phyloP scores from a whole-genome alignment of 2,113 vertebrate genomes.

The Daphoenositta chrysoptera region DNA sequence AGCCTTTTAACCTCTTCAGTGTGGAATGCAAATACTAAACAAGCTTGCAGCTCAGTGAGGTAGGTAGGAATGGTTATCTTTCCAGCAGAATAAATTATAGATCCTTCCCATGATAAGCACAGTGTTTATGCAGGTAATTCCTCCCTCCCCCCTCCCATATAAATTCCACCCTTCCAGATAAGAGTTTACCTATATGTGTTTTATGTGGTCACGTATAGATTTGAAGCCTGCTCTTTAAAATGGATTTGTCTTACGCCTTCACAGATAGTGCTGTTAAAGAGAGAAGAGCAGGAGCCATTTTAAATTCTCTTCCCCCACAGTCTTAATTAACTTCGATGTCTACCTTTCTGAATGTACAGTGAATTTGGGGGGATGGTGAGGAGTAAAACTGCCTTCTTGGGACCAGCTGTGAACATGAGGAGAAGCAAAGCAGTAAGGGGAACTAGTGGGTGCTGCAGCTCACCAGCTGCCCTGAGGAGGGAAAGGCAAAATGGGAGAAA shows the following conservation, averaged over 20 bases:
- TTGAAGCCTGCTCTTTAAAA: background rate
- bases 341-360: background rate
- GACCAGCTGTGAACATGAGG: background rate
- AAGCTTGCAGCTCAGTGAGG: background rate
- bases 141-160: background rate
- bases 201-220: background rate
- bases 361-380: background rate
- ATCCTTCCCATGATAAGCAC: conserved; percentile 8
- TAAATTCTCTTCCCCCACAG: background rate
- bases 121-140: conserved; percentile 1
- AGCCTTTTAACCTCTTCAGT: conserved; percentile 34
- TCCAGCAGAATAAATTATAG: conserved; percentile 42
- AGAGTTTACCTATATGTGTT: conserved; percentile 20
- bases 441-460: background rate
- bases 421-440: background rate
- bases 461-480: accelerated
- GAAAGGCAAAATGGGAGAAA: background rate
- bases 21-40: conserved; percentile 47
- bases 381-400: background rate
- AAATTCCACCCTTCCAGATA: conserved; percentile 37
- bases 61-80: conserved; percentile 25
- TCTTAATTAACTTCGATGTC: background rate
- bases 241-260: background rate
- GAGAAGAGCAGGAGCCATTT: background rate
- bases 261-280: background rate